Percentiles rank a stretch among this genome's conserved stretches.
Conservation (phyloP, 2,113 vertebrate species). For the Platanista minor region DNA sequence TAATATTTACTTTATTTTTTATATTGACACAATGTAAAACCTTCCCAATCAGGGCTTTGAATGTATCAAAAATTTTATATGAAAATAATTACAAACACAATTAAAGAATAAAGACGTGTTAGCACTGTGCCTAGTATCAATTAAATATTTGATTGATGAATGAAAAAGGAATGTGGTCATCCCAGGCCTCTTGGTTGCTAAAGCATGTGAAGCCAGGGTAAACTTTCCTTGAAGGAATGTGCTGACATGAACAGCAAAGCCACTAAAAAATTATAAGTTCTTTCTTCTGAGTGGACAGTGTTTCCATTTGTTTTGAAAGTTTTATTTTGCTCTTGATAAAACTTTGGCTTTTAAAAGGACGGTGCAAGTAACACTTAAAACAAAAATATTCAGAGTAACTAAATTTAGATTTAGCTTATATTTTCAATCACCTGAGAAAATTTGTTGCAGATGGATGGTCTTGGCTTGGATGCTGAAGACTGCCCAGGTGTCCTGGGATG, state of each 20-base stretch:
- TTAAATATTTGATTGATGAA: not conserved
- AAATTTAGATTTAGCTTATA: not conserved
- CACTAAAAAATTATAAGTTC: not conserved
- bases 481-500: not conserved
- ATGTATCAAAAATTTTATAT: not conserved
- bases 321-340: not conserved
- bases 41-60: not conserved
- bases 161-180: not conserved
- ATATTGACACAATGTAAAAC: not conserved
- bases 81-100: not conserved
- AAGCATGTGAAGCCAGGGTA: not conserved
- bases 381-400: not conserved
- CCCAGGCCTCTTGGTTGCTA: no score
- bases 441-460: not conserved
- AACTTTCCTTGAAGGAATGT: not conserved
- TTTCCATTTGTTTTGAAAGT: not conserved
- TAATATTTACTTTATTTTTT: not conserved
- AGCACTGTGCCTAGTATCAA: not conserved
- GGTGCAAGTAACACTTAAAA: not conserved
- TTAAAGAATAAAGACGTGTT: not conserved
- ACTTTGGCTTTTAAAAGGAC: not conserved
- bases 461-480: not conserved
- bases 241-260: not conserved
- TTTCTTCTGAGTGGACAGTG: not conserved
- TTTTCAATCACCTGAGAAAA: not conserved